Percentiles rank a stretch among this genome's conserved stretches.
These are phyloP conservation scores for Laspeyria flexula DNA, from an alignment of 2,888 invertebrate genomes.

Conservation along the genomic window DNA sequence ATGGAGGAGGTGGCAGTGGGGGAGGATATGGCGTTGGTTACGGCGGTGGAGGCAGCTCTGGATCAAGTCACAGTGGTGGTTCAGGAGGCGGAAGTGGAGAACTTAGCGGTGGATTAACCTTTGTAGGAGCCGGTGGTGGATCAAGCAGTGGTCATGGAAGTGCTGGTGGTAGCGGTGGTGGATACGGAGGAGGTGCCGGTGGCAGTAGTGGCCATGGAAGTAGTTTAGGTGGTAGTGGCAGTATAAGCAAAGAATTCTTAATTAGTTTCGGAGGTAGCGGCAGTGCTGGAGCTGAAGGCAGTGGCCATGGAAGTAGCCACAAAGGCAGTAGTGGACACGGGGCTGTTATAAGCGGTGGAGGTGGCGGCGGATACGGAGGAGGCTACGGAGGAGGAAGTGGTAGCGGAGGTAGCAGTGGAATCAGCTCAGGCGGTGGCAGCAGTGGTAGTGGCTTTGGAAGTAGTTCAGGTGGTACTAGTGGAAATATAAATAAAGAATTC, in stretches of 20 bases:
- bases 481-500: background rate
- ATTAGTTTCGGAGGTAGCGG: conserved; percentile 24
- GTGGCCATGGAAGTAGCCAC: background rate
- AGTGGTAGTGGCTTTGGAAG: conserved; percentile 22
- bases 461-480: conserved; percentile 35
- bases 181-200: conserved; percentile 11
- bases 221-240: conserved; percentile 30
- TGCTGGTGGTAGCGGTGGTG: conserved; percentile 25
- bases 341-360: conserved; percentile 1
- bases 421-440: conserved; percentile 44
- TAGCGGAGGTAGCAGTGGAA: conserved; percentile 20
- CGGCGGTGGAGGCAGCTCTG: conserved; percentile 18
- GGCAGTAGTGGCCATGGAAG: conserved; percentile 20
- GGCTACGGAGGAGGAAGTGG: conserved; percentile 19
- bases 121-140: background rate
- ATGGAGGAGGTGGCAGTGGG: conserved; percentile 16
- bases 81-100: conserved; percentile 46
- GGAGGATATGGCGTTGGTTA: conserved; percentile 23
- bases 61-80: conserved; percentile 48
- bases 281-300: conserved; percentile 6
- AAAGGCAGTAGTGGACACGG: conserved; percentile 36
- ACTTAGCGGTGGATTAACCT: background rate
- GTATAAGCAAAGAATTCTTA: conserved; percentile 36
- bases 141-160: conserved; percentile 8
- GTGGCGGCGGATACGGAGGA: conserved; percentile 28